phyloP scores from a whole-genome alignment of 2,888 invertebrate genomes.

The Diplazon laetatorius region DNA sequence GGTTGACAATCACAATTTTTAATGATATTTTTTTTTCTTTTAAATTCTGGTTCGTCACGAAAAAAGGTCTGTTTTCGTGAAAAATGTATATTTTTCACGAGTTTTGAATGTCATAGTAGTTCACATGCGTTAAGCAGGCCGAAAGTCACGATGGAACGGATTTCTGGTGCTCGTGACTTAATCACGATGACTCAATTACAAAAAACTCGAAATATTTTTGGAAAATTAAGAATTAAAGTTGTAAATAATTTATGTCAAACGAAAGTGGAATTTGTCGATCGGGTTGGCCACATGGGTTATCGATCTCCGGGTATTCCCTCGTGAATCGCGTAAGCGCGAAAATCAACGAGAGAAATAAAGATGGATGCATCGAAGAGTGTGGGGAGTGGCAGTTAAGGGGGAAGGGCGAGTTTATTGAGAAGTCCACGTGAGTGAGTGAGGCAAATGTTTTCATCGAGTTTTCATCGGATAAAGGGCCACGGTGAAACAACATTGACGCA shows the following conservation, averaged over 20 bases:
- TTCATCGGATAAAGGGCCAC: slow-evolving; percentile 58
- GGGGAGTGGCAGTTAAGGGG: background rate
- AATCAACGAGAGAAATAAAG: no score
- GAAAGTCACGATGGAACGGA: no score
- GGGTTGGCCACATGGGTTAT: no score
- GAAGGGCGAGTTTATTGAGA: slow-evolving; percentile 4
- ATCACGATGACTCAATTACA: no score
- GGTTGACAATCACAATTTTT: background rate
- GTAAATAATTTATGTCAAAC: no score
- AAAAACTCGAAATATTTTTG: no score
- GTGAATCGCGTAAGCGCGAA: slow-evolving; percentile 6
- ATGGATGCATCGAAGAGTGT: no score
- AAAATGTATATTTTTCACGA: background rate
- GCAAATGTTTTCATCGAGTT: slow-evolving; percentile 64
- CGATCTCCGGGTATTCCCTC: slow-evolving; percentile 32
- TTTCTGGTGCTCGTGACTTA: background rate
- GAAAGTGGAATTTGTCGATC: no score
- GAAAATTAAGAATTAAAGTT: no score
- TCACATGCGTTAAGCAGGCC: background rate
- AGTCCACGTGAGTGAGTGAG: slow-evolving; percentile 17
- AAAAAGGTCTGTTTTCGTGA: background rate
- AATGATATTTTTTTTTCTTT: background rate
- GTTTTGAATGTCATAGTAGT: background rate
- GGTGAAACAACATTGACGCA: slow-evolving; percentile 62
- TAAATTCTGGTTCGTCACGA: no score